Evolutionary conservation across 92 coral and sea anemone genomes (phyloP).

Genomic region (Epizoanthus rinbou): DNA sequence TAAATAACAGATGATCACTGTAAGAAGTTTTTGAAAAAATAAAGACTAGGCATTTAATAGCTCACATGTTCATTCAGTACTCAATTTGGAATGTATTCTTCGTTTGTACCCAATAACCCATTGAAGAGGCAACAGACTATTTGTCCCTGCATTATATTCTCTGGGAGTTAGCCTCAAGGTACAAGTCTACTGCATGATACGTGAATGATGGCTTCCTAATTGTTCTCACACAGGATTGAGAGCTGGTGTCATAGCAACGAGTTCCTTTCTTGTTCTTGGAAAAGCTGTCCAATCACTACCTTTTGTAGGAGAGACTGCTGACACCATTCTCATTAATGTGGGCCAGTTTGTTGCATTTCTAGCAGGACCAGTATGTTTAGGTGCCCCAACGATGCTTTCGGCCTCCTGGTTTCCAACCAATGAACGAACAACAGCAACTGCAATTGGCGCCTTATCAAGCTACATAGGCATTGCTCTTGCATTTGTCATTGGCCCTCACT

Average conservation of each 20-base stretch:
- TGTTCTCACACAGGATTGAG: slow-evolving; percentile 64
- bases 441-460: slow-evolving; percentile 65
- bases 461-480: slow-evolving; percentile 68
- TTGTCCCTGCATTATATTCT: too few relatives aligned
- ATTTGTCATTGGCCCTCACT: slow-evolving; percentile 75
- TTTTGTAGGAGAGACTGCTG: slow-evolving; percentile 10
- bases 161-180: too few relatives aligned
- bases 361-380: slow-evolving; percentile 59
- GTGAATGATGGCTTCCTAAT: too few relatives aligned
- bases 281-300: slow-evolving; percentile 76
- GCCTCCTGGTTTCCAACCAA: slow-evolving; percentile 86
- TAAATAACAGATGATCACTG: too few relatives aligned
- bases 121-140: too few relatives aligned
- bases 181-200: too few relatives aligned
- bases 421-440: slow-evolving; percentile 86
- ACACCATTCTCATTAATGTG: slow-evolving; percentile 61
- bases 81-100: too few relatives aligned
- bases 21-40: too few relatives aligned
- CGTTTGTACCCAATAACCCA: too few relatives aligned
- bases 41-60: too few relatives aligned
- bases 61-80: too few relatives aligned
- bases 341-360: slow-evolving; percentile 80
- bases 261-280: slow-evolving; percentile 63
- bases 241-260: slow-evolving; percentile 63
- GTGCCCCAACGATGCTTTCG: slow-evolving; percentile 84